Evolutionary conservation across 2,113 vertebrate genomes (phyloP).

Genomic region (Eira barbara): DNA sequence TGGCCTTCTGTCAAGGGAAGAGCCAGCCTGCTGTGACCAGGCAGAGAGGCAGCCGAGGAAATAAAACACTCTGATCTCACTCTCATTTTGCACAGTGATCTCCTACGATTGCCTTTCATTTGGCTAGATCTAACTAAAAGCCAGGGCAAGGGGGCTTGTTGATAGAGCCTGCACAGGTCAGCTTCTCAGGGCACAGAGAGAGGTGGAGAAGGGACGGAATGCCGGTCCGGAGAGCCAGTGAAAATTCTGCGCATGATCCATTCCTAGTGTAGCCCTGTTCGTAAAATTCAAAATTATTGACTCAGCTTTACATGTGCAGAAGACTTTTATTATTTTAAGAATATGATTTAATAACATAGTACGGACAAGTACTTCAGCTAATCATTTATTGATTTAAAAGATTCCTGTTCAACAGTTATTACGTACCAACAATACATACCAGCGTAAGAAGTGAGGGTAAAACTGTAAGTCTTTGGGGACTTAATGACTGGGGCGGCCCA

Average conservation of each 20-base stretch:
- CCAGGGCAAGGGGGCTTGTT: rapidly evolving
- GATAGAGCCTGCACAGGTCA: background rate
- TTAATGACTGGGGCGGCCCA: too few species aligned
- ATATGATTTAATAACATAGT: background rate
- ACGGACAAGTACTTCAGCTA: background rate
- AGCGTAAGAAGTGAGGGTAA: background rate
- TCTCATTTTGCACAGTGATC: background rate
- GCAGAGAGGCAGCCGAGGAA: background rate
- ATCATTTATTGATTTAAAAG: slow-evolving; percentile 21
- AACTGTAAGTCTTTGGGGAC: background rate
- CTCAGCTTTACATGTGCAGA: background rate
- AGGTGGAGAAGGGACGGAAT: rapidly evolving
- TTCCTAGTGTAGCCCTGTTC: background rate
- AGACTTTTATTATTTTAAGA: background rate
- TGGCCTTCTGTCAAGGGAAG: background rate
- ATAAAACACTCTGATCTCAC: background rate
- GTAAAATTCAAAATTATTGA: background rate
- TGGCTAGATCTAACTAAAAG: background rate
- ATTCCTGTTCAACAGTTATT: background rate
- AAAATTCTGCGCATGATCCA: background rate
- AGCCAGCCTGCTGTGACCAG: background rate
- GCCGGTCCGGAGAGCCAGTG: background rate
- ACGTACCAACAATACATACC: background rate
- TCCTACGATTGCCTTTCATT: background rate
- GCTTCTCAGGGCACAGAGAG: background rate